These are phyloP conservation scores for Pheosia gnoma DNA, from an alignment of 2,888 invertebrate genomes.

Conservation along the genomic window DNA sequence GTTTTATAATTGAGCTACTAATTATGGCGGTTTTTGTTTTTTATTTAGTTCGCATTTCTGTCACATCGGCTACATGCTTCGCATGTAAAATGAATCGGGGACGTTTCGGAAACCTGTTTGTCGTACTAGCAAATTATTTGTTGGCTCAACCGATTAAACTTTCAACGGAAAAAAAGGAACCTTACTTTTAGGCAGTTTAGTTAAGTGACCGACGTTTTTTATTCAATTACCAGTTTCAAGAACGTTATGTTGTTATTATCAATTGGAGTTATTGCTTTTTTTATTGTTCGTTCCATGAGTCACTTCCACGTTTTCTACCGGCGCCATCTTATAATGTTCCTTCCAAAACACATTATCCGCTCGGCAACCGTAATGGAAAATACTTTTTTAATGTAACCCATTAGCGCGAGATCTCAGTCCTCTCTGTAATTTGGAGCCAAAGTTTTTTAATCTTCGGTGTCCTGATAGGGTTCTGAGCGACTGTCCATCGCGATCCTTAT, in stretches of 20 bases:
- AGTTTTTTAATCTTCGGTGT: slow-evolving; percentile 73
- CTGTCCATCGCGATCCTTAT: slow-evolving; percentile 81
- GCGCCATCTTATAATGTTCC: slow-evolving; percentile 49
- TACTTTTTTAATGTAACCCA: slow-evolving; percentile 79
- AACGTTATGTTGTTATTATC: slow-evolving; percentile 36
- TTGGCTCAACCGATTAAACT: slow-evolving; percentile 59
- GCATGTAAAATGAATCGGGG: slow-evolving; percentile 60
- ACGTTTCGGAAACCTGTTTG: slow-evolving; percentile 61
- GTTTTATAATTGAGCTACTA: slow-evolving; percentile 8
- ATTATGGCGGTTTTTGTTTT: slow-evolving; percentile 13
- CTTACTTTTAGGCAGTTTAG: slow-evolving; percentile 25
- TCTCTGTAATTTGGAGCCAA: slow-evolving; percentile 76
- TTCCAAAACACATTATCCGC: slow-evolving; percentile 61
- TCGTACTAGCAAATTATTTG: slow-evolving; percentile 47
- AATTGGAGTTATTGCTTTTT: slow-evolving; percentile 41
- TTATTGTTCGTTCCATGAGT: slow-evolving; percentile 47
- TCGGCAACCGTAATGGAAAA: slow-evolving; percentile 71
- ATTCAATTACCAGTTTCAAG: slow-evolving; percentile 39
- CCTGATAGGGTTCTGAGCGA: slow-evolving; percentile 79
- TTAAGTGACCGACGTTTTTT: slow-evolving; percentile 42
- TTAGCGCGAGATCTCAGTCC: slow-evolving; percentile 73
- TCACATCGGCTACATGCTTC: slow-evolving; percentile 46
- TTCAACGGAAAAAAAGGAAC: slow-evolving; percentile 27
- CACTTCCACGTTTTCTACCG: slow-evolving; percentile 53
- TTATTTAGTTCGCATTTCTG: slow-evolving; percentile 42